Conservation (phyloP, 2,113 vertebrate genomes). For the Elaphurus davidianus region DNA sequence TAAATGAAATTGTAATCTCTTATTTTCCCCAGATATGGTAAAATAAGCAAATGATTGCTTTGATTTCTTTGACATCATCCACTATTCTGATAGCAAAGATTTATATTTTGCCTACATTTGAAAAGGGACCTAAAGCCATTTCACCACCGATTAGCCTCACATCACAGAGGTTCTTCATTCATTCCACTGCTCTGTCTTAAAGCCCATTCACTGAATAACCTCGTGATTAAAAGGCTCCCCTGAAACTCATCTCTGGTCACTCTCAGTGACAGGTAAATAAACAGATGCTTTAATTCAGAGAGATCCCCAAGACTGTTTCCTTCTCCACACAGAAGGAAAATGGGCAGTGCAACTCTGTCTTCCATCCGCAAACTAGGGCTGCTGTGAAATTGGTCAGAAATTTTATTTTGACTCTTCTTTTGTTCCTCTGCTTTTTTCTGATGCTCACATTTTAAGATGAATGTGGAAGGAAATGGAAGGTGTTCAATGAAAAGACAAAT, state of each 20-base stretch:
- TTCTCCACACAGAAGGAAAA: not conserved
- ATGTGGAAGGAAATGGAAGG: not conserved
- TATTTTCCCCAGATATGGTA: not conserved
- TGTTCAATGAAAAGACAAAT: not conserved
- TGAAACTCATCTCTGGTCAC: not conserved
- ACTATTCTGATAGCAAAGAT: not conserved
- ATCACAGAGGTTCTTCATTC: not conserved
- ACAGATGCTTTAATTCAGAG: not conserved
- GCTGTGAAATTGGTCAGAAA: not conserved
- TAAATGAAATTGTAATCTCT: not conserved
- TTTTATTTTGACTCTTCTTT: not conserved
- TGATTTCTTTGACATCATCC: not conserved
- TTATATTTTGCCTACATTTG: not conserved
- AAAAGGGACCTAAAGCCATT: not conserved
- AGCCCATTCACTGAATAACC: not conserved
- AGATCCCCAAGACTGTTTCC: not conserved
- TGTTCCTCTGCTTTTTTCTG: not conserved
- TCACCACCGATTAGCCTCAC: not conserved
- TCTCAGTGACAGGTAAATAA: not conserved
- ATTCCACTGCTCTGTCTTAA: not conserved
- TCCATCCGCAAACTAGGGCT: not conserved
- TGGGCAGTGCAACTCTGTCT: not conserved
- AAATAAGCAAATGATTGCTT: not conserved
- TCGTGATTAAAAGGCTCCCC: not conserved
- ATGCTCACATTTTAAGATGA: not conserved